Evolutionary conservation across 2,113 vertebrate species (phyloP).

Genomic region (Callospermophilus lateralis): DNA sequence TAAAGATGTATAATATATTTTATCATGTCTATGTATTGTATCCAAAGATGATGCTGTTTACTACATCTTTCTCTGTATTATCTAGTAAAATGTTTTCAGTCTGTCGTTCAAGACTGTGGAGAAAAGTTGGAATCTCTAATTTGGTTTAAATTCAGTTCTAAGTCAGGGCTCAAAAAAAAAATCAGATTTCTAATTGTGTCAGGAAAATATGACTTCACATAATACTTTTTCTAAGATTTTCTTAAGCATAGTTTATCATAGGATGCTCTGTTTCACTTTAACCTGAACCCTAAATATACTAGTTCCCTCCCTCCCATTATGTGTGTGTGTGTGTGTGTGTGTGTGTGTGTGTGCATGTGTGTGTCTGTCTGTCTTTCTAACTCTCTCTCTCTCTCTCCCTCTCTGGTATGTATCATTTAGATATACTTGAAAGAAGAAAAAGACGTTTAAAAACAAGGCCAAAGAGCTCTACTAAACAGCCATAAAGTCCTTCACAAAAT

Average conservation of each 20-base stretch:
- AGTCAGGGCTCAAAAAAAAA: neutral
- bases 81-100: neutral
- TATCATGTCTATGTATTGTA: neutral
- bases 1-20: neutral
- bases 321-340: no score
- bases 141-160: neutral
- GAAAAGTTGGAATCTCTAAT: neutral
- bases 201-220: neutral
- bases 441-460: slow-evolving; percentile 40
- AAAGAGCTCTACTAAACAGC: neutral
- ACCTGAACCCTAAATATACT: neutral
- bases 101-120: neutral
- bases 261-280: neutral
- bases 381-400: neutral
- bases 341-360: no score
- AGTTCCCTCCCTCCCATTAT: neutral
- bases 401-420: neutral
- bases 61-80: neutral
- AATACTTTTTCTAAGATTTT: neutral
- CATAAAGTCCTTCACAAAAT: slow-evolving; percentile 55
- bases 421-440: neutral
- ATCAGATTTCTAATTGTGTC: neutral
- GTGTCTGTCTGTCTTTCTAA: no score
- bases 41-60: neutral
- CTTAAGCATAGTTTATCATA: neutral